Base-by-base conservation (phyloP, 2,888 invertebrate species). In the Agapostemon virescens region DNA sequence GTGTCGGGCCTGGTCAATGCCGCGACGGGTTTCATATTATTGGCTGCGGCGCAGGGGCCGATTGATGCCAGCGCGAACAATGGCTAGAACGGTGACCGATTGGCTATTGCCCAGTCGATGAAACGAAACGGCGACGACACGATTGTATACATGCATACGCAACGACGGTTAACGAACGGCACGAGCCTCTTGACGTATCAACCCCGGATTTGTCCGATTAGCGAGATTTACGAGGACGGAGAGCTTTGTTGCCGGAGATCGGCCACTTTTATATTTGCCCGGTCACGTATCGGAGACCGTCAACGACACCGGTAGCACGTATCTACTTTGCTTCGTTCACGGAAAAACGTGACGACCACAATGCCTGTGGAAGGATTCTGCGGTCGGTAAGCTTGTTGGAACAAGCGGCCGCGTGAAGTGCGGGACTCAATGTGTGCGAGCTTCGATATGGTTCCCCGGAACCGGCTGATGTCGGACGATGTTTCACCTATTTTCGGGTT, bases 171-270 rank as follows among this genome's bases (percentile, higher is more conserved):
- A 79, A 79, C 75, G 70, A 70, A 68, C 64, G 77, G 78, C 85
- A 82, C 82, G 79, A 84, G 88, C 82, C 84, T 86, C 86, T 87
- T 83, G 84, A 89, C 84, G 82, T 85, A 88, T 89, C 87, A 89
- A 85, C 85, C 69, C 63, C 76, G 87, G 89, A 89, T 90, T 87
- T 85, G 85, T 86, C 87, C 85, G 88, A 90, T 90, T 88, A 87
- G 74, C 40, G 82, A 86, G 89, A 90, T 90, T 90, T 90, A 89
- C 81, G 85, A 79, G 74, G 58, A 67, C 66, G 74, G 67, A 0
- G 26, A 26, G 15, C 26, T 15, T 15, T 26, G 7, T 55, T 69
- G 40, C 11, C 36, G 33, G 13, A 71, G 82, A 69, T 77, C 77
- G 74, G 76, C 78, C 80, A 87, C 83, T 84, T 82, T 82, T 82